phyloP scores from a whole-genome alignment of 1,140 invertebrate genomes.

The Bombus difficillimus region DNA sequence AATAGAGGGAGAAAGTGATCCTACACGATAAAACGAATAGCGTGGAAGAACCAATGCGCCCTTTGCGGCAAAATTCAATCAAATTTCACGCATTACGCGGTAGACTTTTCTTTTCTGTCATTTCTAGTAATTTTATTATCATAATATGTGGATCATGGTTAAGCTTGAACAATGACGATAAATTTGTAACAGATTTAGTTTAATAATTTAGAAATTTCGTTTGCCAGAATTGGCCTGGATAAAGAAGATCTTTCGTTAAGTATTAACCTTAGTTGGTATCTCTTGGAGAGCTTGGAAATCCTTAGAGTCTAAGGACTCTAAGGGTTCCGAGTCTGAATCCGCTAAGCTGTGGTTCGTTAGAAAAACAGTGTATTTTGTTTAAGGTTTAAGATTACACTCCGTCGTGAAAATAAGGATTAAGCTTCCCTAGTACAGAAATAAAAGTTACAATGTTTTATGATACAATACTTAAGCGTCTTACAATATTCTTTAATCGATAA shows the following conservation, averaged over 20 bases:
- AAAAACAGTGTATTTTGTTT: neutral
- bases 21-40: conserved; percentile 6
- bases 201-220: no score
- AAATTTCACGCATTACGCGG: neutral
- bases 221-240: no score
- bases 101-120: neutral
- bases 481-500: neutral
- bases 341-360: neutral
- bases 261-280: neutral
- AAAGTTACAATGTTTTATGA: neutral
- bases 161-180: no score
- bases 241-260: neutral
- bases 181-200: no score
- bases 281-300: no score
- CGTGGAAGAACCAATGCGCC: neutral
- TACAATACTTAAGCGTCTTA: no score
- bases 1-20: neutral
- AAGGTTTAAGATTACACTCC: neutral
- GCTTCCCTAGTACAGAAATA: no score
- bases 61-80: neutral
- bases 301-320: neutral
- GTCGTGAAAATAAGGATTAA: neutral
- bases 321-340: neutral
- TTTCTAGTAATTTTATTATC: neutral
- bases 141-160: no score